Conservation (phyloP, 2,113 vertebrate species). For the Oplegnathus fasciatus region DNA sequence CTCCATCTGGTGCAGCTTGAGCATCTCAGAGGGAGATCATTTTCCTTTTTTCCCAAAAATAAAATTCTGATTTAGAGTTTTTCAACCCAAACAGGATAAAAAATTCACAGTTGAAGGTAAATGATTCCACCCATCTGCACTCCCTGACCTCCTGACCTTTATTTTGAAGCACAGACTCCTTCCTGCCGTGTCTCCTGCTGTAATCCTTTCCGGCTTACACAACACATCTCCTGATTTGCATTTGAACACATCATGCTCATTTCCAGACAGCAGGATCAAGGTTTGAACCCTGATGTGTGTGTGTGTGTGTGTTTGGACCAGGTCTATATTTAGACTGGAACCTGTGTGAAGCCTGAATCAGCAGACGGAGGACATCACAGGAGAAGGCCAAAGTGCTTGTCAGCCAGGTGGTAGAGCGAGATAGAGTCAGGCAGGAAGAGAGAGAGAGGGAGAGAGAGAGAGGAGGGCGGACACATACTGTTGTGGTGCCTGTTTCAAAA, state of each 20-base stretch:
- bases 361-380: slow-evolving; percentile 30
- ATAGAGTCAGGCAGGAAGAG: neutral
- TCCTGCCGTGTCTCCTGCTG: slow-evolving; percentile 11
- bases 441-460: neutral
- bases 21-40: neutral
- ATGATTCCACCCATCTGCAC: neutral
- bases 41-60: neutral
- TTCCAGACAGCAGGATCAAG: slow-evolving; percentile 6
- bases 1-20: slow-evolving; percentile 33
- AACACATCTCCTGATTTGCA: slow-evolving; percentile 31
- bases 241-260: slow-evolving; percentile 26
- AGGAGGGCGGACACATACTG: too few relatives aligned
- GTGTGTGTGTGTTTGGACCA: neutral
- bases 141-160: slow-evolving; percentile 3
- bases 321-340: slow-evolving; percentile 64
- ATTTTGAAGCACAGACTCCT: slow-evolving; percentile 20
- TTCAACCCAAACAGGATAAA: neutral
- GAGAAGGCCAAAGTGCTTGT: slow-evolving; percentile 17
- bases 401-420: slow-evolving; percentile 32
- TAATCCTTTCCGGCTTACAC: slow-evolving; percentile 47
- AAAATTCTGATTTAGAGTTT: neutral
- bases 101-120: neutral
- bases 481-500: neutral
- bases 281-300: slow-evolving; percentile 2
- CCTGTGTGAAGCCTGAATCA: slow-evolving; percentile 57